Evolutionary conservation across 2,888 invertebrate species (phyloP), one percentile per base, ranked within the genome.

Genomic region (Leistus spinibarbis): DNA sequence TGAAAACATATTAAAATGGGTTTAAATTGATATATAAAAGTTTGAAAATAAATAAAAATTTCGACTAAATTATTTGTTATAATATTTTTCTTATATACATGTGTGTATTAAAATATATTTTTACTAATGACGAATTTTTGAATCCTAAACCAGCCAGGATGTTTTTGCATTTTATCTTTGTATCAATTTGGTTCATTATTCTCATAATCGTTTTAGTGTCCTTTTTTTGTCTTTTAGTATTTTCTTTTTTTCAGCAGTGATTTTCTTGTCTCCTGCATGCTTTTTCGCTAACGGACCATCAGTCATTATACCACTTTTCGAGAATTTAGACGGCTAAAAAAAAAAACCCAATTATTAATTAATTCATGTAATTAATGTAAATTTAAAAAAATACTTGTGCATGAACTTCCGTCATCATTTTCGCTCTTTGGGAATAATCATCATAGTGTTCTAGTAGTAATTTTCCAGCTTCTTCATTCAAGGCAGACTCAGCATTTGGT

Each of bases 381-480:
- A n/a, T n/a, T 54, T 64, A 24, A 16, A 2, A 60, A 53, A 69
- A 57, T 86, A 91, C 91, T 88, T 90, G 90, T 56, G 95, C 95
- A 88, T 96, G 95, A 81, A 96, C 95, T 88, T 96, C 95, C 60
- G 95, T 95, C 92, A 94, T 95, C 92, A 96, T 93, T 86, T 92
- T 92, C 53, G 96, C 96, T 82, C 95, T 87, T 83, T 92, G 91
- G 77, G 92, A 96, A 88, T 98, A 98, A 86, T 95, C 95, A 85
- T 95, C 95, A 86, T 98, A 98, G 82, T 93, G 93, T 87, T 97
- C 97, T 81, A 96, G 88, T 79, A 98, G 88, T 85, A 98, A 88
- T 87, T 96, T 96, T 17, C 97, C 98, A 73, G 98, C 98, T 87
- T 98, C 98, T 84, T 97, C 98, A 86, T 98, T 98, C 80, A 98